Evolutionary conservation across 1,140 invertebrate species (phyloP), one percentile per base, ranked within the genome.

Genomic region (Microplitis mediator): DNA sequence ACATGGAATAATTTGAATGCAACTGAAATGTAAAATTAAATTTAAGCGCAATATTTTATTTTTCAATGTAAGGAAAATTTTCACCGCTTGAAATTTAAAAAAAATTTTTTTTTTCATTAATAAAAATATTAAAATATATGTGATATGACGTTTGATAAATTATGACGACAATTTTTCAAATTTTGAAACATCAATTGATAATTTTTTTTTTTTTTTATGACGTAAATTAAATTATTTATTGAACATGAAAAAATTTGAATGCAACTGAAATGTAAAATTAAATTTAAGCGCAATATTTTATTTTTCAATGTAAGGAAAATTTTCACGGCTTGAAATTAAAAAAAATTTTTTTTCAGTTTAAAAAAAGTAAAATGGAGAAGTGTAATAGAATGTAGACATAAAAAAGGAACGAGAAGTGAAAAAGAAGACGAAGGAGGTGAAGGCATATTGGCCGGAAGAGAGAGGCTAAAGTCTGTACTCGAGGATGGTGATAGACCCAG

Each of bases 401-500:
- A 67, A 69, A 58, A 36, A 14, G 35, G 35, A 60, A 23, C 58
- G 36, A 34, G 56, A 62, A 32, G 56, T 9, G 66, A 69, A 36
- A 54, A 60, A 61, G 8, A 52, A 13, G 54, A 56, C 39, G 51
- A 32, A 73, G 32, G 31, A 23, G 32, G 32, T n/a, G 60, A 62
- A 36, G 66, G 39, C 39, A 45, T 58, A 13, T 52, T 35, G 16
- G 66, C 52, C 32, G 32, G 14, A 35, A 39, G 11, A 32, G 23
- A n/a, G 52, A 16, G 11, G 34, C 51, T 5, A 45, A 13, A 14
- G 50, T 71, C 39, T 45, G 39, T 45, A 61, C 54, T 58, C 54
- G 34, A 45, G 35, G 68, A 60, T 60, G 68, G 23, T 45, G 31
- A 56, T 45, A 56, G 68, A 45, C n/a, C 52, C 52, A 50, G 50